Percentiles rank a stretch among this genome's conserved stretches.
phyloP scores from a whole-genome alignment of 2,113 vertebrate genomes.

The Parus major region DNA sequence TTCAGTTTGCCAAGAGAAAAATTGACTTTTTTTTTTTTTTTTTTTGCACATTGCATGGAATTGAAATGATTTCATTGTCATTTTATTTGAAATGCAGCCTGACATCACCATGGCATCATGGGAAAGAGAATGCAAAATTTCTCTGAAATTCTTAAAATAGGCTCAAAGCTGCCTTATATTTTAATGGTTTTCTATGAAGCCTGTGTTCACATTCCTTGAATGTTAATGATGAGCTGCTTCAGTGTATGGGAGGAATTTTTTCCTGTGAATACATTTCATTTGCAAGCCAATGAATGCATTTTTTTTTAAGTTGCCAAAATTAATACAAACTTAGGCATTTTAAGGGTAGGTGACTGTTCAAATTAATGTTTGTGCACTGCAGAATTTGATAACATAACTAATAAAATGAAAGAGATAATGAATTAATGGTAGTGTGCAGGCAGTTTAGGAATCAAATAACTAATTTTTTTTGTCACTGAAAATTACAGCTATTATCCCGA shows the following conservation, averaged over 20 bases:
- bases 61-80: constrained; percentile 83
- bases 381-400: not conserved
- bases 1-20: constrained; percentile 84
- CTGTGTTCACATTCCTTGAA: constrained; percentile 73
- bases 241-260: constrained; percentile 66
- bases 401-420: constrained; percentile 53
- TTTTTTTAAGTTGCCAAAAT: constrained; percentile 8
- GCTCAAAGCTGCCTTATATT: constrained; percentile 78
- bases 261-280: constrained; percentile 54
- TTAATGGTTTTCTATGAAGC: constrained; percentile 69
- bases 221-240: constrained; percentile 75
- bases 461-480: constrained; percentile 39
- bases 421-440: constrained; percentile 30
- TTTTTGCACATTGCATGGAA: constrained; percentile 77
- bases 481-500: constrained; percentile 4
- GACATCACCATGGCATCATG: constrained; percentile 81
- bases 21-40: constrained; percentile 74
- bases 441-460: constrained; percentile 31
- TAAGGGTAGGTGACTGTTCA: constrained; percentile 48
- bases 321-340: constrained; percentile 30
- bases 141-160: constrained; percentile 80
- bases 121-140: constrained; percentile 78
- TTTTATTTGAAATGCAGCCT: constrained; percentile 81
- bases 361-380: constrained; percentile 35
- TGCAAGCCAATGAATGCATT: constrained; percentile 36